Conservation (phyloP, 2,797 vertebrate genomes). For the Rhynchonycteris naso region DNA sequence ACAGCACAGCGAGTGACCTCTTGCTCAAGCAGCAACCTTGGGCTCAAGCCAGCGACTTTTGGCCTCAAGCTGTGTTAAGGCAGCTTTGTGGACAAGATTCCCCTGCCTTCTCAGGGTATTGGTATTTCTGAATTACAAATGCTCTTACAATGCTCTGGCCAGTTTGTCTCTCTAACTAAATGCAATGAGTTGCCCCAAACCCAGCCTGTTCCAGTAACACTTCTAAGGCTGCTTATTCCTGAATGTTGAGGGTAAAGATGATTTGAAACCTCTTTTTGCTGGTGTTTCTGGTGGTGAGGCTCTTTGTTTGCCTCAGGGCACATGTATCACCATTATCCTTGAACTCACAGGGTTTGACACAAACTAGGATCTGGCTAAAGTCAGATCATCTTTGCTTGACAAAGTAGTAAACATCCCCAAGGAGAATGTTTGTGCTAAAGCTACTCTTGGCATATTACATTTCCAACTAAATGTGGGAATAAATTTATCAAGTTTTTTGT, state of each 20-base stretch:
- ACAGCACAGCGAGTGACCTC: too few relatives aligned
- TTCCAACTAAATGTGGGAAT: not conserved
- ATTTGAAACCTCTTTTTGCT: not conserved
- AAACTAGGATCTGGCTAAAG: not conserved
- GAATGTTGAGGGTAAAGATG: not conserved
- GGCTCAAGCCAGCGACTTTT: too few relatives aligned
- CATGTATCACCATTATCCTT: not conserved
- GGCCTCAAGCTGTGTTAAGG: too few relatives aligned
- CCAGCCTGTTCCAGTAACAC: too few relatives aligned
- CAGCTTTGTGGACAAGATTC: too few relatives aligned
- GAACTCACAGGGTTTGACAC: not conserved
- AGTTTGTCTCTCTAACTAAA: too few relatives aligned
- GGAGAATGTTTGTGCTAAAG: not conserved
- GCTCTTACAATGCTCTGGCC: too few relatives aligned
- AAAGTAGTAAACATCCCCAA: not conserved
- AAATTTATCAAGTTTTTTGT: not conserved
- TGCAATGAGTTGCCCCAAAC: too few relatives aligned
- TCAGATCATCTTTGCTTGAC: not conserved
- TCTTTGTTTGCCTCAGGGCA: not conserved
- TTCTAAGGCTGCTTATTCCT: not conserved
- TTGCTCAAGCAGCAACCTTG: too few relatives aligned
- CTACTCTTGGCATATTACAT: not conserved
- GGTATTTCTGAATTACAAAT: too few relatives aligned
- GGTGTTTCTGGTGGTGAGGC: not conserved
- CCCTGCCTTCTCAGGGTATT: too few relatives aligned